phyloP scores from a whole-genome alignment of 2,797 vertebrate genomes.

The Lutjanus campechanus region DNA sequence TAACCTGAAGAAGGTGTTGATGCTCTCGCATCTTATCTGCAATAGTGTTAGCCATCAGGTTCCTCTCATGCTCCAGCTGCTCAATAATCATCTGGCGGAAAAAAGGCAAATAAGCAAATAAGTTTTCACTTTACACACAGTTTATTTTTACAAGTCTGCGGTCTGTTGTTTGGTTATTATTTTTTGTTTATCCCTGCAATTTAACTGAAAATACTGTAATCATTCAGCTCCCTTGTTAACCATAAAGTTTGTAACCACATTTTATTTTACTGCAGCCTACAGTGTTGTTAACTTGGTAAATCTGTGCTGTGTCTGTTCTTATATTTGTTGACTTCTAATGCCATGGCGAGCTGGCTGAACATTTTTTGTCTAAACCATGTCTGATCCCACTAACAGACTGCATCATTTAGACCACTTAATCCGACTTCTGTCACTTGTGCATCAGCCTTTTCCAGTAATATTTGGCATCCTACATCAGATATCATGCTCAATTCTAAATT shows the following conservation, averaged over 20 bases:
- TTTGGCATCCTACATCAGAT: neutral
- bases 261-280: slow-evolving; percentile 21
- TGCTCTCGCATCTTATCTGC: slow-evolving; percentile 90
- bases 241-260: slow-evolving; percentile 8
- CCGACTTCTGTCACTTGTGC: neutral
- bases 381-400: slow-evolving; percentile 51
- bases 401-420: slow-evolving; percentile 30
- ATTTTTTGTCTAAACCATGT: slow-evolving; percentile 23
- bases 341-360: neutral
- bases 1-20: slow-evolving; percentile 93
- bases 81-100: slow-evolving; percentile 87
- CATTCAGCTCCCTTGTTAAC: slow-evolving; percentile 5
- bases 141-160: slow-evolving; percentile 17
- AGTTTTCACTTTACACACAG: slow-evolving; percentile 2
- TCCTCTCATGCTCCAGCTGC: slow-evolving; percentile 91
- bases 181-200: neutral
- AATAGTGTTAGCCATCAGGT: slow-evolving; percentile 86
- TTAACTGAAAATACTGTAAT: slow-evolving; percentile 6
- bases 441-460: slow-evolving; percentile 17
- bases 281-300: neutral
- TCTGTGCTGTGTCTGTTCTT: neutral
- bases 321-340: slow-evolving; percentile 7
- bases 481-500: neutral
- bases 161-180: slow-evolving; percentile 4
- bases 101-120: slow-evolving; percentile 9